A percentile compares a stretch with the other conserved stretches of the same genome.
Evolutionary conservation across 2,797 vertebrate genomes (phyloP).

Genomic region (Siniperca scherzeri): DNA sequence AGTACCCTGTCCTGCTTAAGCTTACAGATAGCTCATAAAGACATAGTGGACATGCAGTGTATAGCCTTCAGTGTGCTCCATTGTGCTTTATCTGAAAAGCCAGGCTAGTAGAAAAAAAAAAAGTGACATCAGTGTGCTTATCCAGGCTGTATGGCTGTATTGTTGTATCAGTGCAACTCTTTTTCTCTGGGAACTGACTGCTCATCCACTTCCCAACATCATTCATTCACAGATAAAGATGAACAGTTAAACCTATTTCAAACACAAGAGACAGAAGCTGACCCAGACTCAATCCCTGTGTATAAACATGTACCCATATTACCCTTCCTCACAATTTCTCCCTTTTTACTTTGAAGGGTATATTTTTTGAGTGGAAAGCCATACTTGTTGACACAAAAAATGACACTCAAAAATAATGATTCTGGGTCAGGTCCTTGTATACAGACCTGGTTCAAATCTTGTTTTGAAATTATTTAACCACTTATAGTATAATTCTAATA

Average conservation of each 20-base stretch:
- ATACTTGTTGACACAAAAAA: not conserved
- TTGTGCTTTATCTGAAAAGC: not conserved
- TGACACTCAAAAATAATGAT: not conserved
- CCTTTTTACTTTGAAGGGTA: not conserved
- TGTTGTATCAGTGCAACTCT: not conserved
- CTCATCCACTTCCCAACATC: not conserved
- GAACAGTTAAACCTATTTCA: constrained; percentile 7
- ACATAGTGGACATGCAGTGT: not conserved
- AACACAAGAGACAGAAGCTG: constrained; percentile 36
- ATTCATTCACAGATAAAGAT: constrained; percentile 13
- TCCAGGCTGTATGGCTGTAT: not conserved
- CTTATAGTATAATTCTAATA: not conserved
- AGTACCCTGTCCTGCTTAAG: not conserved
- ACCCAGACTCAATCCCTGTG: constrained; percentile 44
- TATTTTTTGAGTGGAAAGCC: not conserved
- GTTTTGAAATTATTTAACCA: not conserved
- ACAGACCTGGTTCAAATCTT: constrained; percentile 53
- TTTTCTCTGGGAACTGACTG: not conserved
- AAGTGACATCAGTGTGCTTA: not conserved
- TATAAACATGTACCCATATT: not conserved
- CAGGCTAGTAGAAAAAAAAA: not conserved
- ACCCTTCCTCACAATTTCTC: not conserved
- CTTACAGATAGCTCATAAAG: not conserved
- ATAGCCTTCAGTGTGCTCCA: too few species aligned
- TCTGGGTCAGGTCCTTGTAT: constrained; percentile 49